Evolutionary conservation across 2,113 vertebrate genomes (phyloP).

Genomic region (Psephotus haematonotus): DNA sequence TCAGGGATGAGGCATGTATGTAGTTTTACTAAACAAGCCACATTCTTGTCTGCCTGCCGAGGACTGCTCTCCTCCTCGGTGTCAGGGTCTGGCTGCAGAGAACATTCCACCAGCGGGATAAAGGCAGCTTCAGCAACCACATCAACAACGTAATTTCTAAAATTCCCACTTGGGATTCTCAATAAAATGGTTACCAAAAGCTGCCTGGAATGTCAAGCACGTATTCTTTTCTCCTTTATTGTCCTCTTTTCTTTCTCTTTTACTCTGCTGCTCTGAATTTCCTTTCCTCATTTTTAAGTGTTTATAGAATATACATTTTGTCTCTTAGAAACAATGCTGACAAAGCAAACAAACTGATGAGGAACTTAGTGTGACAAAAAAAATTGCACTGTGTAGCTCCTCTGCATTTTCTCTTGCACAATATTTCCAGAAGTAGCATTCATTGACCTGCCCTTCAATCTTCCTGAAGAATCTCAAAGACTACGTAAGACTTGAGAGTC

Average conservation of each 20-base stretch:
- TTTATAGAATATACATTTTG: background rate
- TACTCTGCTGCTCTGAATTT: slow-evolving; percentile 1
- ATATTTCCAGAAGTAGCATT: background rate
- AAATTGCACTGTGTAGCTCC: background rate
- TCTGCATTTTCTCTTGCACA: background rate
- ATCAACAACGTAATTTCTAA: background rate
- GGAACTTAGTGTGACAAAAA: background rate
- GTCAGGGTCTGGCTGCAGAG: background rate
- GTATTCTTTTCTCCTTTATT: background rate
- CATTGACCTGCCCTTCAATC: background rate
- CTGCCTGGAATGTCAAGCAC: slow-evolving; percentile 5
- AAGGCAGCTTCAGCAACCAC: background rate
- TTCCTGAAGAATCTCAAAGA: background rate
- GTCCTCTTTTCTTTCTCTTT: slow-evolving; percentile 6
- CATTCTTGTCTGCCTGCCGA: background rate
- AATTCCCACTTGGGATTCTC: slow-evolving; percentile 9
- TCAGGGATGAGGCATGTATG: background rate
- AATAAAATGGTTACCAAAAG: slow-evolving; percentile 5
- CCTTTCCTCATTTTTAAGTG: background rate
- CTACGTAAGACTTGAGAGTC: background rate
- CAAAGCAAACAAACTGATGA: background rate
- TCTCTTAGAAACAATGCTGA: slow-evolving; percentile 40
- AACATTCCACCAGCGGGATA: background rate
- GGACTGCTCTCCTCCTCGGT: background rate
- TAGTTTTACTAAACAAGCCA: background rate